Conservation (phyloP, 2,113 vertebrate genomes). For the Scophthalmus maximus region DNA sequence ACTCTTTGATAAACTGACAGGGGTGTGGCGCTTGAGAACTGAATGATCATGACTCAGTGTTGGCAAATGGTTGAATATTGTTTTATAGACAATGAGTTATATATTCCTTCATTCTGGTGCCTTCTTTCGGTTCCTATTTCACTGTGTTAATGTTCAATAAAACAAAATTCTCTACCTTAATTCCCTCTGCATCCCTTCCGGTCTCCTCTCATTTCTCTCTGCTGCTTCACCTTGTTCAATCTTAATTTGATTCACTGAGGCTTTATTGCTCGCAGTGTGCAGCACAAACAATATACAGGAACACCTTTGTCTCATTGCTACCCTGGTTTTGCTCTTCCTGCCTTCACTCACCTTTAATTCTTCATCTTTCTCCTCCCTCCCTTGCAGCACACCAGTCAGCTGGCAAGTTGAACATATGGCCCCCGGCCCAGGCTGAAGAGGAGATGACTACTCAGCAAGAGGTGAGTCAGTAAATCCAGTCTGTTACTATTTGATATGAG, state of each 20-base stretch:
- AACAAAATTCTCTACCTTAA: not conserved
- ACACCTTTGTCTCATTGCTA: slow-evolving; percentile 4
- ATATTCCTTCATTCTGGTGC: not conserved
- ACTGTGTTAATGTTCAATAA: slow-evolving; percentile 1
- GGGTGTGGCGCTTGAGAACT: slow-evolving; percentile 33
- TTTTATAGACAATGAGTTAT: slow-evolving; percentile 11
- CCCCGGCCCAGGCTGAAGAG: slow-evolving; percentile 71
- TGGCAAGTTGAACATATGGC: slow-evolving; percentile 84
- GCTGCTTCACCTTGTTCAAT: not conserved
- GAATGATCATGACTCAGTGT: slow-evolving; percentile 30
- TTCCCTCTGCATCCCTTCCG: slow-evolving; percentile 4
- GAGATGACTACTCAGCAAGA: slow-evolving; percentile 44
- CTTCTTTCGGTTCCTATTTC: slow-evolving; percentile 1
- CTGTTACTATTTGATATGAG: not conserved
- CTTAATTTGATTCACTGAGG: slow-evolving; percentile 37
- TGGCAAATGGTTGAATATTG: slow-evolving; percentile 2
- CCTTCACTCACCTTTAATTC: slow-evolving; percentile 1
- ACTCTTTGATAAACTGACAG: slow-evolving; percentile 14
- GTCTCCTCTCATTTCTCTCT: slow-evolving; percentile 1
- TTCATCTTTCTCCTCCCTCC: slow-evolving; percentile 40
- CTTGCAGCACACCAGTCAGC: slow-evolving; percentile 80
- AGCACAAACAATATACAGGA: slow-evolving; percentile 30
- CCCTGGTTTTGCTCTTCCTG: not conserved
- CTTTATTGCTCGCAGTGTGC: slow-evolving; percentile 1
- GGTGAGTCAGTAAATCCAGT: slow-evolving; percentile 55